phyloP scores from a whole-genome alignment of 2,113 vertebrate genomes.

The Labrus mixtus region DNA sequence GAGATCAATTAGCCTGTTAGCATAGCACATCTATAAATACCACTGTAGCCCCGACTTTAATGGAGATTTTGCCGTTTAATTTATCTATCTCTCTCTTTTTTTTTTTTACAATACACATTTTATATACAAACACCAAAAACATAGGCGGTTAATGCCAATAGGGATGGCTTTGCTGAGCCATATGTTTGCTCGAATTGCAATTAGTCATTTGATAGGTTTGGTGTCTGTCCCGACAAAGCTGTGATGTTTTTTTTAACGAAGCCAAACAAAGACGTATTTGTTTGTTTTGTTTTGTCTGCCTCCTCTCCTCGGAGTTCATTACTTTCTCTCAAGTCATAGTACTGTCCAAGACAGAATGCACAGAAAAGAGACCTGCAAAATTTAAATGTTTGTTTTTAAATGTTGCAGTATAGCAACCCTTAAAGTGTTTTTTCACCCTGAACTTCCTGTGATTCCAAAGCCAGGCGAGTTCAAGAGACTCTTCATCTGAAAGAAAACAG shows the following conservation, averaged over 20 bases:
- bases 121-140: not conserved
- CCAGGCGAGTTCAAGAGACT: constrained; percentile 87
- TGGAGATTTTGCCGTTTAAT: not conserved
- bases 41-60: constrained; percentile 3
- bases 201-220: not conserved
- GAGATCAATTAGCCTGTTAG: constrained; percentile 58
- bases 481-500: constrained; percentile 95
- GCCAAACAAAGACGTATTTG: constrained; percentile 61
- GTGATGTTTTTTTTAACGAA: constrained; percentile 66
- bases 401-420: constrained; percentile 65
- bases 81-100: not conserved
- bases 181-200: not conserved
- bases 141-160: not conserved
- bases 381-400: constrained; percentile 41
- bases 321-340: constrained; percentile 61
- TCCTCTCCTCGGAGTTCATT: constrained; percentile 15
- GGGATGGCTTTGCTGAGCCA: not conserved
- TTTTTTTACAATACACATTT: not conserved
- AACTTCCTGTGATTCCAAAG: constrained; percentile 90
- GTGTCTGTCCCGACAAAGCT: constrained; percentile 45
- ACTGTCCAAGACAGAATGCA: constrained; percentile 53
- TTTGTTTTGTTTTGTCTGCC: constrained; percentile 21
- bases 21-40: constrained; percentile 24
- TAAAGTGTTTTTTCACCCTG: constrained; percentile 87
- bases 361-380: constrained; percentile 49